Evolutionary conservation across 1,140 invertebrate species (phyloP).

Genomic region (Lerema accius): DNA sequence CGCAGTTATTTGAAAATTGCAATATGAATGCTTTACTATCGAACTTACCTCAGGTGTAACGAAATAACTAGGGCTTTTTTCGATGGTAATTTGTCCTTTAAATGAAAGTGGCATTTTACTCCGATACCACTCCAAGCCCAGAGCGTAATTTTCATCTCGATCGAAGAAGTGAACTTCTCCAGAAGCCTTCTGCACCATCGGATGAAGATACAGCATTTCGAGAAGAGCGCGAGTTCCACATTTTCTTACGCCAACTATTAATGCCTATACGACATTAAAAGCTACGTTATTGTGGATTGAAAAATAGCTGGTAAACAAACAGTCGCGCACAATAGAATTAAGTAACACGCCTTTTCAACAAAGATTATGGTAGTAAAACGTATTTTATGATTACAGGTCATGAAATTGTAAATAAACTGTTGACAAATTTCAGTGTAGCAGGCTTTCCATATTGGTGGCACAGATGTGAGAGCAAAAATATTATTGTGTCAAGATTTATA

Average conservation of each 20-base stretch:
- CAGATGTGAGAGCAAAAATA: slow-evolving; percentile 45
- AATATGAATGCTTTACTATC: no score
- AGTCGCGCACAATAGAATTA: not conserved
- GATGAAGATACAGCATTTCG: slow-evolving; percentile 97
- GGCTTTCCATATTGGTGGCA: slow-evolving; percentile 37
- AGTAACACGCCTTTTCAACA: no score
- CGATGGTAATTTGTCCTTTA: slow-evolving; percentile 95
- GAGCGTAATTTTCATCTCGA: slow-evolving; percentile 94
- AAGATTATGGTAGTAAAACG: no score
- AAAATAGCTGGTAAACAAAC: not conserved
- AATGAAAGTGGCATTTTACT: slow-evolving; percentile 96
- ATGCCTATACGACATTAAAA: slow-evolving; percentile 84
- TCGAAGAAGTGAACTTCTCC: slow-evolving; percentile 98
- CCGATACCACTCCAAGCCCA: slow-evolving; percentile 96
- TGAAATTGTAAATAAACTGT: not conserved
- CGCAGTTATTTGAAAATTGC: no score
- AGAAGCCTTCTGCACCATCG: slow-evolving; percentile 95
- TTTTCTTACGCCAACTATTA: slow-evolving; percentile 97
- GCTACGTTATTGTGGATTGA: no score
- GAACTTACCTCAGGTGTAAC: slow-evolving; percentile 94
- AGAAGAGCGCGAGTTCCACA: slow-evolving; percentile 96
- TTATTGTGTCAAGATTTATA: slow-evolving; percentile 51
- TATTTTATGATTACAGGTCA: not conserved
- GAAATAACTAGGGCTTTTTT: slow-evolving; percentile 99
- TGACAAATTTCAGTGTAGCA: slow-evolving; percentile 18